Evolutionary conservation across 2,113 vertebrate species (phyloP).

Genomic region (Phalacrocorax brasilianus): DNA sequence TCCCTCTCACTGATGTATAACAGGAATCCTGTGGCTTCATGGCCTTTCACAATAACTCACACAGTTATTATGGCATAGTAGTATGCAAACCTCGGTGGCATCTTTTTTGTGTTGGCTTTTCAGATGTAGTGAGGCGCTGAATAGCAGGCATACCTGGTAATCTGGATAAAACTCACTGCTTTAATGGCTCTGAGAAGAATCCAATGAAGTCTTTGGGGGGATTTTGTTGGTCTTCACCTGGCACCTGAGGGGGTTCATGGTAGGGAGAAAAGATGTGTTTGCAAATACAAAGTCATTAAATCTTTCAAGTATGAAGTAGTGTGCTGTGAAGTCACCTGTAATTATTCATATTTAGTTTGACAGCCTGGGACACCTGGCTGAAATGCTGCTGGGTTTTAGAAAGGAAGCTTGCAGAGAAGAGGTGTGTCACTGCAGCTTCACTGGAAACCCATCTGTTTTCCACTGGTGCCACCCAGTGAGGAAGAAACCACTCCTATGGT

Average conservation of each 20-base stretch:
- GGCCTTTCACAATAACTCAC: neutral
- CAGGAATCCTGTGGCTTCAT: neutral
- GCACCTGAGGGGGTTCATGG: neutral
- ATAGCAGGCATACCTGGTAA: neutral
- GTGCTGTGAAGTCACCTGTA: neutral
- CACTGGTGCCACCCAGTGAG: accelerated
- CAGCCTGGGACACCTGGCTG: neutral
- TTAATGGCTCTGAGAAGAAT: neutral
- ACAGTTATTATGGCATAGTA: accelerated
- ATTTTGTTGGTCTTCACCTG: neutral
- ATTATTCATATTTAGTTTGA: neutral
- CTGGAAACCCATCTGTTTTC: neutral
- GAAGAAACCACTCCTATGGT: neutral
- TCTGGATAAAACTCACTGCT: neutral
- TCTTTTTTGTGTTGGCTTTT: neutral
- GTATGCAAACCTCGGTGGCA: neutral
- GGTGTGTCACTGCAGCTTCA: neutral
- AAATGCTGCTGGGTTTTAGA: neutral
- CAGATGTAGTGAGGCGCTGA: neutral
- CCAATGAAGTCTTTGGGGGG: neutral
- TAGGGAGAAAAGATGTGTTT: neutral
- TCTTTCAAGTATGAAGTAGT: neutral
- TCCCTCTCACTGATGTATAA: neutral
- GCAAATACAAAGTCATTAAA: neutral
- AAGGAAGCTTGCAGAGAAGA: neutral